Conservation (phyloP, 2,113 vertebrate genomes). For the Rhinoderma darwinii region DNA sequence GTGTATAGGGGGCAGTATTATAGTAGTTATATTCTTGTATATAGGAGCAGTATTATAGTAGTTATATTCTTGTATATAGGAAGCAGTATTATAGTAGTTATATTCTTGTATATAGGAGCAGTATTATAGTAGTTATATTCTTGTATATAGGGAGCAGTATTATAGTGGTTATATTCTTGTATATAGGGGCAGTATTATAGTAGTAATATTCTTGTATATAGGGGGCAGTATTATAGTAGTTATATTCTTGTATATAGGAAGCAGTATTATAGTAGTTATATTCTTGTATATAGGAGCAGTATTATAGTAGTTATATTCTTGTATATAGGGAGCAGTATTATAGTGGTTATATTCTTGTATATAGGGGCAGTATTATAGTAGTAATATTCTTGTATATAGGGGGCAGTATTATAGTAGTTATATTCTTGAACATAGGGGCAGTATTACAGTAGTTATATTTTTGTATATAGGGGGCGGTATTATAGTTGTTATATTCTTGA, state of each 20-base stretch:
- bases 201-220: not conserved
- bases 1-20: no score
- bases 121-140: slow-evolving; percentile 4
- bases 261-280: slow-evolving; percentile 18
- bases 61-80: no score
- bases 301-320: slow-evolving; percentile 13
- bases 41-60: no score
- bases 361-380: no score
- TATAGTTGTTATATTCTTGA: not conserved
- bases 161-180: not conserved
- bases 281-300: not conserved
- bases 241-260: not conserved
- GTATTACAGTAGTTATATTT: no score
- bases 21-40: no score
- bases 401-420: no score
- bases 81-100: no score
- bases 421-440: no score
- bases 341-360: not conserved
- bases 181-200: no score
- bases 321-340: not conserved
- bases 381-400: no score
- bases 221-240: not conserved
- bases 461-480: not conserved
- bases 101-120: no score
- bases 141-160: not conserved